Percentiles rank a stretch among this genome's conserved stretches.
Conservation (phyloP, 2,113 vertebrate genomes). For the Tretioscincus oriximinensis region DNA sequence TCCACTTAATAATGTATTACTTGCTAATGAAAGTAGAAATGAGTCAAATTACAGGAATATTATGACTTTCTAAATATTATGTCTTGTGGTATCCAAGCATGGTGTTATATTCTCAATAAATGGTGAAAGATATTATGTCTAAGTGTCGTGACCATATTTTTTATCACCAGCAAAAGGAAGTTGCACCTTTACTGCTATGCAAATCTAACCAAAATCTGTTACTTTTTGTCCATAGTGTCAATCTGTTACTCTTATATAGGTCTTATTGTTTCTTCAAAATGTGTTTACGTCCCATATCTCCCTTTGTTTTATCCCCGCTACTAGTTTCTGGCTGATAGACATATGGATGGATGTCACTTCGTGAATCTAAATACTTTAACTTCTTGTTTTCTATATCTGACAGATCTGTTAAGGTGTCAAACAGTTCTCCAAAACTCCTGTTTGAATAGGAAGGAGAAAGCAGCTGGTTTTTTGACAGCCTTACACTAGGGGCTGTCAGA, state of each 20-base stretch:
- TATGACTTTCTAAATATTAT: no score
- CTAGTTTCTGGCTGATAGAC: conserved; percentile 2
- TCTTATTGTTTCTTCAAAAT: neutral
- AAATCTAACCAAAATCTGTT: neutral
- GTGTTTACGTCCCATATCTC: neutral
- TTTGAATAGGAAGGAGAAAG: neutral
- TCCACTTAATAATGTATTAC: no score
- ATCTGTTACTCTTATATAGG: no score
- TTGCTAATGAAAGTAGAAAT: no score
- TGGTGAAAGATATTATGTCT: no score
- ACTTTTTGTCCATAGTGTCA: neutral
- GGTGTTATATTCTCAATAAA: no score
- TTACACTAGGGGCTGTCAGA: conserved; percentile 13
- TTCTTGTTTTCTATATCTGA: neutral
- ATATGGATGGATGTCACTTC: neutral
- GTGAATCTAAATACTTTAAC: neutral
- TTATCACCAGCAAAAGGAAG: no score
- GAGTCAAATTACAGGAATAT: no score
- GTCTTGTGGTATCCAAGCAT: no score
- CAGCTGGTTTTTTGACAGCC: conserved; percentile 2
- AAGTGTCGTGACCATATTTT: no score
- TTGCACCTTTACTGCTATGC: no score
- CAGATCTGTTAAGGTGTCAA: conserved; percentile 8
- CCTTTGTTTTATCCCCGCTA: neutral
- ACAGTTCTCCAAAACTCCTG: conserved; percentile 4